Percentiles rank a stretch among this genome's conserved stretches.
Conservation (phyloP, 2,113 vertebrate species). For the Capreolus pygargus region DNA sequence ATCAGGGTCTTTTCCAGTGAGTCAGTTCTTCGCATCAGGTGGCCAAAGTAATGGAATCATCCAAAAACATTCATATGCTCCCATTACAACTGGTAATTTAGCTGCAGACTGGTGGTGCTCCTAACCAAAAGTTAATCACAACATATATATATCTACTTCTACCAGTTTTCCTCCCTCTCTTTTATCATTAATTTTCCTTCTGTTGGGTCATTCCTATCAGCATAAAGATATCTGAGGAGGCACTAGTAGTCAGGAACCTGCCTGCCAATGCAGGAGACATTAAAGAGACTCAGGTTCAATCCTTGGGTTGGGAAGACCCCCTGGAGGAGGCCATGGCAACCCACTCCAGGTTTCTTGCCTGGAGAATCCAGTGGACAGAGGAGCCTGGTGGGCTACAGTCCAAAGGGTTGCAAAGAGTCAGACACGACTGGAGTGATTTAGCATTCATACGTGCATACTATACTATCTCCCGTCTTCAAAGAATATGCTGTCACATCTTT, state of each 20-base stretch:
- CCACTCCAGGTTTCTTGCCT: background rate
- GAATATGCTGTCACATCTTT: background rate
- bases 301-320: background rate
- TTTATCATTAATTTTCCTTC: background rate
- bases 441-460: accelerated
- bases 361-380: background rate
- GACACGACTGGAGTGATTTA: background rate
- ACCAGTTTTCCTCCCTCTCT: background rate
- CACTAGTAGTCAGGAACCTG: background rate
- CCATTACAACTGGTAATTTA: background rate
- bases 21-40: background rate
- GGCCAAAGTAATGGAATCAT: background rate
- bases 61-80: background rate
- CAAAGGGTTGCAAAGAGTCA: background rate
- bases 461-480: background rate
- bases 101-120: background rate
- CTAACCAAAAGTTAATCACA: background rate
- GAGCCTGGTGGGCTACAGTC: background rate
- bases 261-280: background rate
- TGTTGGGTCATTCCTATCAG: background rate
- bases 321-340: background rate
- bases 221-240: background rate
- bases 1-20: background rate
- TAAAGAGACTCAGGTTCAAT: background rate
- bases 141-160: background rate